These are phyloP conservation scores for Hirtodrosophila alboralis DNA, from an alignment of 2,888 invertebrate species.

Conservation along the genomic window DNA sequence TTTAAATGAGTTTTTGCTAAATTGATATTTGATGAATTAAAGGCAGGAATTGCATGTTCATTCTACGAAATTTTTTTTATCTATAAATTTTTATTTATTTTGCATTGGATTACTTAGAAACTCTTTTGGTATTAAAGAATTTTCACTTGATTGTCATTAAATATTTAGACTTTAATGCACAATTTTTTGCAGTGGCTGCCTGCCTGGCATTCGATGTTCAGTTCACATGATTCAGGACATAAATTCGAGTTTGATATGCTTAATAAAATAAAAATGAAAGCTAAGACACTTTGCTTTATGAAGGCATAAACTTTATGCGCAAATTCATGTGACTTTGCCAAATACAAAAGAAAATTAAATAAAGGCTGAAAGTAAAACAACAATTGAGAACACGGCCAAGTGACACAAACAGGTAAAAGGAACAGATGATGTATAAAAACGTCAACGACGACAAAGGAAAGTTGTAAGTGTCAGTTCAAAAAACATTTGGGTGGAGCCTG, in stretches of 20 bases:
- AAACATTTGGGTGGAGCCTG: conserved; percentile 35
- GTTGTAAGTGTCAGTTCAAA: conserved; percentile 72
- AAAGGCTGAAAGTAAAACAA: conserved; percentile 33
- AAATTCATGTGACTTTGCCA: conserved; percentile 24
- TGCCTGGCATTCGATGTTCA: not conserved
- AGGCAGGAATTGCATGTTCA: too few species aligned
- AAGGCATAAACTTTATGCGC: conserved; percentile 48
- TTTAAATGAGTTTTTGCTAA: too few species aligned
- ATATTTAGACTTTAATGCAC: conserved; percentile 28
- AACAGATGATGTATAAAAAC: conserved; percentile 74
- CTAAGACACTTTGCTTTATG: conserved; percentile 50
- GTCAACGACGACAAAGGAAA: conserved; percentile 66
- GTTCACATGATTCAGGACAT: conserved; percentile 26
- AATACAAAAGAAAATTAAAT: conserved; percentile 54
- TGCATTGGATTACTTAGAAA: too few species aligned
- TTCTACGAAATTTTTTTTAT: too few species aligned
- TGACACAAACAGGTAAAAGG: conserved; percentile 34
- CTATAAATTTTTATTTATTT: too few species aligned
- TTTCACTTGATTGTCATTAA: conserved; percentile 17
- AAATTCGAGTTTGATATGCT: conserved; percentile 41
- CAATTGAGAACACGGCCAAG: conserved; percentile 15
- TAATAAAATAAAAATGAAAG: conserved; percentile 52
- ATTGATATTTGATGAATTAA: too few species aligned
- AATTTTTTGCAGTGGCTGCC: conserved; percentile 9
- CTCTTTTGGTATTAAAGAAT: not conserved